Evolutionary conservation across 2,113 vertebrate species (phyloP).

Genomic region (Malaclemys terrapin): DNA sequence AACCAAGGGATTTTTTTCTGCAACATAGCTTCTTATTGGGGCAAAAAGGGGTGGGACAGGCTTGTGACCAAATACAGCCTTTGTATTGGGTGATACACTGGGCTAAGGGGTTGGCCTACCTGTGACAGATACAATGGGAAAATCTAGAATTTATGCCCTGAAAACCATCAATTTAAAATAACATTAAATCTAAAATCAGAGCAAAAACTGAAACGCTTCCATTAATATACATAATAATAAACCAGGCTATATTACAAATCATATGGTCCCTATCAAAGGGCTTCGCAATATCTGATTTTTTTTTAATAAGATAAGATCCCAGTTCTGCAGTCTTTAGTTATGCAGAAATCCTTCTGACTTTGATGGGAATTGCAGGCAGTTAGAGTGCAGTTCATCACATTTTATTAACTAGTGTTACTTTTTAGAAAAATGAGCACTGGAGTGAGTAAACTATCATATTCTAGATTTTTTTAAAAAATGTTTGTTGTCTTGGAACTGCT

Average conservation of each 20-base stretch:
- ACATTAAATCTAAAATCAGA: background rate
- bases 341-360: background rate
- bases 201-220: background rate
- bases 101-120: background rate
- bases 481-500: background rate
- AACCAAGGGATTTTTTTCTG: no score
- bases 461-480: background rate
- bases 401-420: background rate
- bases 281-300: background rate
- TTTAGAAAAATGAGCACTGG: background rate
- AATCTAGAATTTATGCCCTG: background rate
- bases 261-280: background rate
- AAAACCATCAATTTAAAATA: background rate
- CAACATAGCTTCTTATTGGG: background rate
- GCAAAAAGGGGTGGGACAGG: no score
- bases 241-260: background rate
- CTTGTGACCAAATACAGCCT: background rate
- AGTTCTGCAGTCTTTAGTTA: background rate
- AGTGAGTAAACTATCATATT: rapidly evolving
- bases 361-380: background rate
- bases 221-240: background rate
- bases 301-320: background rate
- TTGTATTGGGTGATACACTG: background rate
- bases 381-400: background rate
- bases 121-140: background rate